Evolutionary conservation across 1,140 invertebrate genomes (phyloP), one percentile per base, ranked within the genome.

Genomic region (Leptonema lineaticorne): DNA sequence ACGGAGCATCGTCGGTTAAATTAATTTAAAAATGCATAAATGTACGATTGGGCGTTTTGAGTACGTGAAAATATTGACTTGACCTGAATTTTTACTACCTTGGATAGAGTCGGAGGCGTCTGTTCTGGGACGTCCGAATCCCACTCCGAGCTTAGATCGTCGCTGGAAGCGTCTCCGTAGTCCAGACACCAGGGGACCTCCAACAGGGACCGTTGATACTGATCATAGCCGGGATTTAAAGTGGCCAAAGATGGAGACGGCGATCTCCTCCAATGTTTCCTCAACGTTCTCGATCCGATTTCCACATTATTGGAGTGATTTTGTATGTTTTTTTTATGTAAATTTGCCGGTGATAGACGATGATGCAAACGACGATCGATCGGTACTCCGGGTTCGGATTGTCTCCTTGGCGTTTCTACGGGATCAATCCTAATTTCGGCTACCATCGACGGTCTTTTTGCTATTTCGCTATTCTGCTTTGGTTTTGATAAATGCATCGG

Each of bases 91-190:
- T 41, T 41, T 41, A 62, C 37, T 74, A 74, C 71, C 74, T 74
- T 75, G 48, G 69, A 80, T 68, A 76, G 75, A 46, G 74, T 72
- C 8, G 78, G 76, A 45, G 78, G 78, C 8, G 78, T 76, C 5
- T 81, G 78, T 71, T 86, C 85, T 2, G 85, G 83, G 20, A 89
- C 87, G 78, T 93, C 92, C 0, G 91, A 93, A 76, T 94, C 92
- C 92, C 92, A 94, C 75, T 95, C 93, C 6, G 92, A 93, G 76
- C 90, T 92, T 9, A 95, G 85, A 81, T 95, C 93, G 76, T 95
- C 92, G 75, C 90, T 92, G 68, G 91, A 92, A 11, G 90, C 89
- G 76, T 94, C 91, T 7, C 90, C 90, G 77, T 91, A 94, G 74
- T 94, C 93, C 33, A 87, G 77, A 29, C 76, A 80, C 82, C 84